Conservation (phyloP, 2,113 vertebrate genomes). For the Atherinomorus stipes region DNA sequence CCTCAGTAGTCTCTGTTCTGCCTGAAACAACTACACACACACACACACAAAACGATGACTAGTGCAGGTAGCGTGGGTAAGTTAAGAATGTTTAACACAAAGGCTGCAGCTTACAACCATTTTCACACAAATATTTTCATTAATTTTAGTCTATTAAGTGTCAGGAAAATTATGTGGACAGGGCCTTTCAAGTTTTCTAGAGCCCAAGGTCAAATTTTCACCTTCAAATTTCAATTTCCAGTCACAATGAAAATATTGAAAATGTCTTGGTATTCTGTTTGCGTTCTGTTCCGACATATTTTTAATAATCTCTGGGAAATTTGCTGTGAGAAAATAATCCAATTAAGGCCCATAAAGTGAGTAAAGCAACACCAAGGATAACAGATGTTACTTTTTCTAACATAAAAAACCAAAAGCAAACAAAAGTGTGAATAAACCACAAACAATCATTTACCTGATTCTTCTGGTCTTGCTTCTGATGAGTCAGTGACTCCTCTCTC, state of each 20-base stretch:
- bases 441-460: slow-evolving; percentile 87
- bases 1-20: slow-evolving; percentile 92
- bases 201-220: not conserved
- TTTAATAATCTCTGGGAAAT: too few species aligned
- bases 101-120: not conserved
- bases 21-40: slow-evolving; percentile 88
- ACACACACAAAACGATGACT: slow-evolving; percentile 6
- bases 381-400: not conserved
- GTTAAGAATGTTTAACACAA: not conserved
- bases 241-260: too few species aligned
- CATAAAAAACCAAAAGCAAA: not conserved
- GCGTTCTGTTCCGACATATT: too few species aligned
- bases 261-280: too few species aligned
- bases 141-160: not conserved
- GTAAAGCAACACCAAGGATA: not conserved
- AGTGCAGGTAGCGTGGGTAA: not conserved
- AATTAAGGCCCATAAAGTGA: too few species aligned
- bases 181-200: not conserved
- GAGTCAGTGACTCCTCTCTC: slow-evolving; percentile 90
- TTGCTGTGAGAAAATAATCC: not conserved
- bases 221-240: too few species aligned
- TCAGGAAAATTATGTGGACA: not conserved
- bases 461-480: slow-evolving; percentile 97
- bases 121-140: not conserved
- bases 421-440: slow-evolving; percentile 2